These are phyloP conservation scores for Bombus vancouverensis DNA, from an alignment of 1,140 invertebrate genomes.

Conservation along the genomic window DNA sequence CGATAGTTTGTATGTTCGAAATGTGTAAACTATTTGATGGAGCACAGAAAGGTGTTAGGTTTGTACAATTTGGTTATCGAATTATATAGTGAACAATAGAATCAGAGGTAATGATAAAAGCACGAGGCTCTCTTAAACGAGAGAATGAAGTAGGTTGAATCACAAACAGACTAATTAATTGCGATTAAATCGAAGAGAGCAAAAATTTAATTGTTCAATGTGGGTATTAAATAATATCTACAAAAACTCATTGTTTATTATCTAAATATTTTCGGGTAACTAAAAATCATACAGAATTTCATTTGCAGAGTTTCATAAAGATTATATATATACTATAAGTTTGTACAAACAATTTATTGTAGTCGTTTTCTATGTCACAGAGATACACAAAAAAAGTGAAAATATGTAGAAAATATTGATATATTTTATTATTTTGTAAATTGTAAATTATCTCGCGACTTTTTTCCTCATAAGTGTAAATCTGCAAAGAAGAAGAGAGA, in stretches of 20 bases:
- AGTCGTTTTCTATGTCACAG: slow-evolving; percentile 53
- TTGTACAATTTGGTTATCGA: slow-evolving; percentile 51
- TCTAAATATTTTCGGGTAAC: slow-evolving; percentile 9
- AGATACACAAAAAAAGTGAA: slow-evolving; percentile 35
- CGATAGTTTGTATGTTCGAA: slow-evolving; percentile 48
- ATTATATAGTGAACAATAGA: slow-evolving; percentile 22
- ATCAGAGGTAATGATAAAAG: not conserved
- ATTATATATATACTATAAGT: slow-evolving; percentile 41
- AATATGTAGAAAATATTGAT: slow-evolving; percentile 52
- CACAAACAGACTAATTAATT: not conserved
- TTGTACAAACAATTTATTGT: slow-evolving; percentile 53
- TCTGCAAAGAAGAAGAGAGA: not conserved
- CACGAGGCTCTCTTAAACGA: not conserved
- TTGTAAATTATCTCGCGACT: slow-evolving; percentile 49
- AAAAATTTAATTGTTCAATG: slow-evolving; percentile 27
- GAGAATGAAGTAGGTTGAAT: not conserved
- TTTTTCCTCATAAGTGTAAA: slow-evolving; percentile 14
- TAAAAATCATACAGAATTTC: slow-evolving; percentile 27
- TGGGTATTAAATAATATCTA: slow-evolving; percentile 48
- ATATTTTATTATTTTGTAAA: slow-evolving; percentile 60
- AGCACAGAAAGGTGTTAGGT: slow-evolving; percentile 25
- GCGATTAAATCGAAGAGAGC: slow-evolving; percentile 1
- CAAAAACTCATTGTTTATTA: slow-evolving; percentile 8
- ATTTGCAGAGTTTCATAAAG: slow-evolving; percentile 44
- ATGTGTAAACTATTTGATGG: slow-evolving; percentile 38